phyloP scores from a whole-genome alignment of 2,888 invertebrate species.

The Plagodis dolabraria region DNA sequence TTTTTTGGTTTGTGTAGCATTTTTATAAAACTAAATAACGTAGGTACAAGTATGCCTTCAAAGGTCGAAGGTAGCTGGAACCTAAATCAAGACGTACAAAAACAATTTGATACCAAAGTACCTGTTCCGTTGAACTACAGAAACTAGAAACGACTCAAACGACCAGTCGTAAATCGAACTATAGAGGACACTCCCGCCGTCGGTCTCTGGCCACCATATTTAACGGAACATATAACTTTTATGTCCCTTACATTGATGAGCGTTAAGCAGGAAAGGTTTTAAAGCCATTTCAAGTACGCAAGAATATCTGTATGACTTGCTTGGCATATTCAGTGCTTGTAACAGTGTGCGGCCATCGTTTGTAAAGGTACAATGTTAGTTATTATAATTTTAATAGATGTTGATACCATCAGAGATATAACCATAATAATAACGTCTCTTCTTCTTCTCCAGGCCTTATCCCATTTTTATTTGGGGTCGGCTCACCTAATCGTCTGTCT shows the following conservation, averaged over 20 bases:
- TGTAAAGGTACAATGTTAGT: background rate
- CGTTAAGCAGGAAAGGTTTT: conserved; percentile 57
- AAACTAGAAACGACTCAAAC: conserved; percentile 38
- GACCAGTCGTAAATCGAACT: conserved; percentile 65
- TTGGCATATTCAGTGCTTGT: conserved; percentile 18
- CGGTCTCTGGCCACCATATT: conserved; percentile 49
- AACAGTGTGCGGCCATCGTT: background rate
- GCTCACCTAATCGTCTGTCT: too few species aligned
- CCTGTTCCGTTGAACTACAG: conserved; percentile 26
- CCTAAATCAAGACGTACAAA: too few species aligned
- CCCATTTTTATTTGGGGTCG: too few species aligned
- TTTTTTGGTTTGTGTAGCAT: too few species aligned
- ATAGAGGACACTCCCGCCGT: conserved; percentile 58
- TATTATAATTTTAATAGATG: too few species aligned
- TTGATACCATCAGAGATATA: too few species aligned
- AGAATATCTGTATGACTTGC: conserved; percentile 8
- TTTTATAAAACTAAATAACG: too few species aligned
- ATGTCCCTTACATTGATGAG: conserved; percentile 75
- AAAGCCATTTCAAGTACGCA: conserved; percentile 41
- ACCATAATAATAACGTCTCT: too few species aligned
- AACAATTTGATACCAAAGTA: too few species aligned
- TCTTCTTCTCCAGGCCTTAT: too few species aligned
- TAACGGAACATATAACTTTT: conserved; percentile 68
- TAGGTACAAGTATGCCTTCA: too few species aligned
- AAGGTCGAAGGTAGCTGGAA: too few species aligned